Base-by-base conservation (phyloP, 2,797 vertebrate genomes). In the Danio jaintianensis region DNA sequence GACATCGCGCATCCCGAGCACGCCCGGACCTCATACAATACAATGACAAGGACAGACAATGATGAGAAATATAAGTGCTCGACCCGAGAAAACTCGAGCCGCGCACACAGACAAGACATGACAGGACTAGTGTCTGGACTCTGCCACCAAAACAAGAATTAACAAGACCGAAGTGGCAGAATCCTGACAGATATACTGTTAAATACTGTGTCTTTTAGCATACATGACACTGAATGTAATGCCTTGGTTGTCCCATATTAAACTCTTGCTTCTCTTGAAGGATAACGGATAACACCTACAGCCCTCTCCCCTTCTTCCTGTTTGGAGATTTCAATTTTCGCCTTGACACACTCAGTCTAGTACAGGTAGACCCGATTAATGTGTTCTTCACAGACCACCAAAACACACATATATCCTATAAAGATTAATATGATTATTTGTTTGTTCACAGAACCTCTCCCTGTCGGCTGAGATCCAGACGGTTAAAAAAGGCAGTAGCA, bases 311-410 rank as follows among this genome's bases (percentile, higher is more conserved):
- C 55, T 95, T 93, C 85, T 94, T 95, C 84, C 72, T 96, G 50
- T 96, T 96, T 84, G 95, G 95, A 86, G 95, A 95, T 87, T 96
- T 96, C 16, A 96, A 96, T 89, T 95, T 96, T 82, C 93, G 94
- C 11, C 82, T 96, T 63, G 95, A 96, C 86, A 91, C 94, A 0
- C 75, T 84, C 42, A 92, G 89, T 58, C 85, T 96, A 22, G 90
- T 95, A 47, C 90, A 94, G 93, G 95, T 96, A 85, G 40, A 36
- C 38, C 13, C 56, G 42, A 48, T 8, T 56, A 7, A 22, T 55
- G 16, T 10, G 45, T 38, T 38, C 1, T n/a, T 12, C 38, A 42
- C 12, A 9, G 15, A 68, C 15, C 47, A n/a, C 10, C 64, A 20
- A 43, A 6, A 43, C 22, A 47, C 18, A 36, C 6, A 47, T 13